Evolutionary conservation across 2,888 invertebrate species (phyloP).

Genomic region (Hirtodrosophila cameraria): DNA sequence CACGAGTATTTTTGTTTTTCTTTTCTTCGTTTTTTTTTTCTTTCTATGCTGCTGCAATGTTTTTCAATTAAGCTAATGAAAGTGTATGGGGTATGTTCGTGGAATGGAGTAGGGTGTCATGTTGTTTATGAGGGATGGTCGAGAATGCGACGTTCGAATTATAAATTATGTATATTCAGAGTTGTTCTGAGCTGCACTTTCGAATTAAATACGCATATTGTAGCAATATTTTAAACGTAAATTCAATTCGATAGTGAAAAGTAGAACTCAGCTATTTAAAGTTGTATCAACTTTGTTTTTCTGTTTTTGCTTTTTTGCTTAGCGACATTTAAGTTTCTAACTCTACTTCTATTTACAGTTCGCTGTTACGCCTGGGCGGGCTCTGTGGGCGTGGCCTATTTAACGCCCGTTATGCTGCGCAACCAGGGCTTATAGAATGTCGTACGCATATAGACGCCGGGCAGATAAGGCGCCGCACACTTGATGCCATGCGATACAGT

Average conservation of each 20-base stretch:
- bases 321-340: slow-evolving; percentile 39
- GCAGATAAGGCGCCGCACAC: slow-evolving; percentile 95
- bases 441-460: slow-evolving; percentile 97
- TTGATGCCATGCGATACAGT: slow-evolving; percentile 98
- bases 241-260: no score
- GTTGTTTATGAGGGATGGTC: slow-evolving; percentile 7
- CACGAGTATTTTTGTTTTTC: slow-evolving; percentile 8
- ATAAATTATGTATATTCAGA: slow-evolving; percentile 10
- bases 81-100: slow-evolving; percentile 6
- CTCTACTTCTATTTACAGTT: slow-evolving; percentile 77
- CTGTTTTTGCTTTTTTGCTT: slow-evolving; percentile 1
- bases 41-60: slow-evolving; percentile 33
- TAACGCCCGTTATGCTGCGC: slow-evolving; percentile 92
- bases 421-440: slow-evolving; percentile 96
- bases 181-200: no score
- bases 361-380: slow-evolving; percentile 7
- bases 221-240: no score
- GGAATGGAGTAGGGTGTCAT: not conserved
- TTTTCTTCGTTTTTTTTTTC: slow-evolving; percentile 16
- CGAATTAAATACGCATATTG: no score
- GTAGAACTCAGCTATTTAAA: slow-evolving; percentile 1
- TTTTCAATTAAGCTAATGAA: slow-evolving; percentile 60
- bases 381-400: slow-evolving; percentile 82
- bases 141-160: slow-evolving; percentile 42
- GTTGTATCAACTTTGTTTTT: slow-evolving; percentile 38